These are phyloP conservation scores for Pristiophorus japonicus DNA, from an alignment of 2,113 vertebrate genomes.

Conservation along the genomic window DNA sequence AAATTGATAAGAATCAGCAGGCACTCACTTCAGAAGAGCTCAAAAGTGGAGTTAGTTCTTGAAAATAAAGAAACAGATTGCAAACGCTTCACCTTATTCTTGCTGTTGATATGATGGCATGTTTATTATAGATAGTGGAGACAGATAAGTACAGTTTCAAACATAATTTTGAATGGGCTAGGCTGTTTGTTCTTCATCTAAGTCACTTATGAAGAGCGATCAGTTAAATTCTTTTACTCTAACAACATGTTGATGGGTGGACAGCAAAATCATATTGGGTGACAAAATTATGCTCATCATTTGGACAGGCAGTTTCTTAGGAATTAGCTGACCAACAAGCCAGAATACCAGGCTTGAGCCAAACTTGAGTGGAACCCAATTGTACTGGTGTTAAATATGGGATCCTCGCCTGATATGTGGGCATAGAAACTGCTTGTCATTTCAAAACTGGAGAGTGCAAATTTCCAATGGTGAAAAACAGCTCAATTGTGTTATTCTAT, in stretches of 20 bases:
- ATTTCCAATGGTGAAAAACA: neutral
- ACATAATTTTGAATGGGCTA: neutral
- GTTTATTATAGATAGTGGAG: neutral
- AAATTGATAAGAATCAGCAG: neutral
- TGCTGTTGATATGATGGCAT: neutral
- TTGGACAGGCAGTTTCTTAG: neutral
- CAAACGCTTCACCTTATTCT: neutral
- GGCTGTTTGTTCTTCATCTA: neutral
- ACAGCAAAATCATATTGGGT: neutral
- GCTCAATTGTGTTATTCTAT: neutral
- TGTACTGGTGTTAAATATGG: neutral
- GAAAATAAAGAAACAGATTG: neutral
- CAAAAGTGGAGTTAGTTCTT: neutral
- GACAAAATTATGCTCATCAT: neutral
- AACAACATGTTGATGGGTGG: neutral
- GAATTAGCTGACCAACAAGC: neutral
- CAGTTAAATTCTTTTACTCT: neutral
- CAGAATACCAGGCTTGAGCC: neutral
- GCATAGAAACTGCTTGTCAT: neutral
- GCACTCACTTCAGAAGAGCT: neutral
- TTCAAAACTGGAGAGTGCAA: neutral
- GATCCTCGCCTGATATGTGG: neutral
- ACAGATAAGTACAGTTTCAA: neutral
- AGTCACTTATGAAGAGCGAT: neutral
- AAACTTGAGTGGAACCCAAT: neutral